A percentile compares a stretch with the other conserved stretches of the same genome.
These are phyloP conservation scores for Spatulosminthurus flaviceps DNA, from an alignment of 2,888 invertebrate species.

Conservation along the genomic window DNA sequence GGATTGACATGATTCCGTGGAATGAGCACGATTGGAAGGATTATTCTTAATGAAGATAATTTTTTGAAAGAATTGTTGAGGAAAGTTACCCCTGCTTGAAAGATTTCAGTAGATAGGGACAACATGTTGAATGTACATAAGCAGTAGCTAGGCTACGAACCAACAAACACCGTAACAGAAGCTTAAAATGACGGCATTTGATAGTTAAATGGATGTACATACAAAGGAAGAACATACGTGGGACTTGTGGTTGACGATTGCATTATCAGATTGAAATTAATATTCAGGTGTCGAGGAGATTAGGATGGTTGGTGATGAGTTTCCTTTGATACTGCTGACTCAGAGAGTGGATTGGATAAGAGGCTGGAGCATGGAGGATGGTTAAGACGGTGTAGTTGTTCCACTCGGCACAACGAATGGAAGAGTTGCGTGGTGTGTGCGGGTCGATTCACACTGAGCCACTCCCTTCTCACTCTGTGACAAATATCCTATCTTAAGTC, in stretches of 20 bases:
- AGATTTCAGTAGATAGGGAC: no score
- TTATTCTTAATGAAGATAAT: no score
- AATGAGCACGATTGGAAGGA: no score
- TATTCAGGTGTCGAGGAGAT: slow-evolving; percentile 5
- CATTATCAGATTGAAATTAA: slow-evolving; percentile 1
- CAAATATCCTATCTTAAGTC: slow-evolving; percentile 55
- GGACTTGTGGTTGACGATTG: slow-evolving; percentile 4
- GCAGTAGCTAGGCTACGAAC: no score
- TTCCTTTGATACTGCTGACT: slow-evolving; percentile 7
- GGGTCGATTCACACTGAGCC: slow-evolving; percentile 51
- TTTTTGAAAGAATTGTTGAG: no score
- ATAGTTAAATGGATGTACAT: neutral
- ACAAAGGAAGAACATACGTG: neutral
- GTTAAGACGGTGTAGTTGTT: slow-evolving; percentile 36
- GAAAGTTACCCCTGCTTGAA: no score
- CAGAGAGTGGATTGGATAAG: slow-evolving; percentile 50
- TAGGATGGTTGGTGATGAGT: neutral
- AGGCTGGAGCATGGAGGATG: slow-evolving; percentile 50
- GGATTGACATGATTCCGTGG: no score
- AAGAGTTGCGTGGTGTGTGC: slow-evolving; percentile 53
- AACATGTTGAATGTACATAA: no score
- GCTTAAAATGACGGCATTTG: no score
- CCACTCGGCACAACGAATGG: slow-evolving; percentile 47
- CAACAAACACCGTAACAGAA: no score
- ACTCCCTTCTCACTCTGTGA: slow-evolving; percentile 51